These are phyloP conservation scores for Lycaena phlaeas DNA, from an alignment of 2,888 invertebrate species.

Conservation along the genomic window DNA sequence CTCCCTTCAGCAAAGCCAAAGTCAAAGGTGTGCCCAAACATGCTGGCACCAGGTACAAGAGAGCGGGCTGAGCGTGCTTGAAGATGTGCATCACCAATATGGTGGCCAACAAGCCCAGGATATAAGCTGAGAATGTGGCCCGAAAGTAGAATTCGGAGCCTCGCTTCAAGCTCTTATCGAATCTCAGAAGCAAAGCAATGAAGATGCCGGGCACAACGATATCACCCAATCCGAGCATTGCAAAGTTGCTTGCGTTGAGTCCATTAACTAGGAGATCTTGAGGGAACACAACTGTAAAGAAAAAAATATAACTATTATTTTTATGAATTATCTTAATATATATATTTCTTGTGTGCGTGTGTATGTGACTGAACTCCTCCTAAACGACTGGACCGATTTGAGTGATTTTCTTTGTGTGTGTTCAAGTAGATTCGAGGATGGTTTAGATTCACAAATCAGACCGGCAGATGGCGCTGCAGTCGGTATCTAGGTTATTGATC, in stretches of 20 bases:
- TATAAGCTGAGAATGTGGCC: constrained; percentile 93
- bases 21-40: constrained; percentile 92
- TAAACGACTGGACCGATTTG: too few relatives aligned
- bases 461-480: too few relatives aligned
- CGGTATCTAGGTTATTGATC: too few relatives aligned
- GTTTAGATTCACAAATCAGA: too few relatives aligned
- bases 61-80: constrained; percentile 98
- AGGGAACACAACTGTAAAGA: constrained; percentile 90
- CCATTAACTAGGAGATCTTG: constrained; percentile 97
- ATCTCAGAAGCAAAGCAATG: constrained; percentile 95
- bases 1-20: constrained; percentile 92
- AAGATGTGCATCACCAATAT: constrained; percentile 98
- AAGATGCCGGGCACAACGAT: constrained; percentile 99
- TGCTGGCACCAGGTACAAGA: constrained; percentile 96
- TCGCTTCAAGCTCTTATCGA: constrained; percentile 90
- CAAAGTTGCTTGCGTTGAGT: constrained; percentile 91
- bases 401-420: too few relatives aligned
- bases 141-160: constrained; percentile 76
- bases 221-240: constrained; percentile 99
- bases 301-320: too few relatives aligned
- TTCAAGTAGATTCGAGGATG: too few relatives aligned
- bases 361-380: too few relatives aligned
- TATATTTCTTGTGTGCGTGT: too few relatives aligned
- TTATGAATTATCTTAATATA: too few relatives aligned
- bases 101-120: constrained; percentile 92